Percentiles rank a stretch among this genome's conserved stretches.
phyloP scores from a whole-genome alignment of 2,797 vertebrate genomes.

The Hylomyscus alleni region DNA sequence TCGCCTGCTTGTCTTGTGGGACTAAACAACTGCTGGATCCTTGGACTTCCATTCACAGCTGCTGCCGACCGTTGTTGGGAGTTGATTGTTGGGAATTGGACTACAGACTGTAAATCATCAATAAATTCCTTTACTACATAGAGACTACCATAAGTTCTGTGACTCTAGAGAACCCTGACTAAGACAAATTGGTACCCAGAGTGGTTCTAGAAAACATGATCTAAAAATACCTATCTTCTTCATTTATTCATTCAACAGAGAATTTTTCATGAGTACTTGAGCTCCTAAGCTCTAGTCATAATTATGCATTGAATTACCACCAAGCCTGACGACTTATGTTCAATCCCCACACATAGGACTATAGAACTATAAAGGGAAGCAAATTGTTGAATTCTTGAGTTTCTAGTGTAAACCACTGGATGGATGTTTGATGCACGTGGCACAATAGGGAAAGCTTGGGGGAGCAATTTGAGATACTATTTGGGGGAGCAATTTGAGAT shows the following conservation, averaged over 20 bases:
- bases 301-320: background rate
- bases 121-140: no score
- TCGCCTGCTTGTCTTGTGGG: no score
- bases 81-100: no score
- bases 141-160: no score
- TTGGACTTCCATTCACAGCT: no score
- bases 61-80: no score
- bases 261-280: constrained; percentile 13
- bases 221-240: constrained; percentile 34
- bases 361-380: background rate
- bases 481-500: constrained; percentile 18
- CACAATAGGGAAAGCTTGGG: background rate
- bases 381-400: constrained; percentile 46
- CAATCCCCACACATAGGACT: background rate
- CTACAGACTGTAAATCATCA: no score
- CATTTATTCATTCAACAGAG: background rate
- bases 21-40: no score
- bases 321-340: background rate
- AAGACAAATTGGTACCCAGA: no score
- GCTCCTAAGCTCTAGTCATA: background rate
- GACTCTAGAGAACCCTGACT: no score
- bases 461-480: constrained; percentile 26
- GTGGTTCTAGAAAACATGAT: constrained; percentile 32
- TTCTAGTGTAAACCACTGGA: background rate
- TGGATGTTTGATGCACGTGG: background rate